Percentiles rank a stretch among this genome's conserved stretches.
phyloP scores from a whole-genome alignment of 2,797 vertebrate species.

The Poecilia wingei region DNA sequence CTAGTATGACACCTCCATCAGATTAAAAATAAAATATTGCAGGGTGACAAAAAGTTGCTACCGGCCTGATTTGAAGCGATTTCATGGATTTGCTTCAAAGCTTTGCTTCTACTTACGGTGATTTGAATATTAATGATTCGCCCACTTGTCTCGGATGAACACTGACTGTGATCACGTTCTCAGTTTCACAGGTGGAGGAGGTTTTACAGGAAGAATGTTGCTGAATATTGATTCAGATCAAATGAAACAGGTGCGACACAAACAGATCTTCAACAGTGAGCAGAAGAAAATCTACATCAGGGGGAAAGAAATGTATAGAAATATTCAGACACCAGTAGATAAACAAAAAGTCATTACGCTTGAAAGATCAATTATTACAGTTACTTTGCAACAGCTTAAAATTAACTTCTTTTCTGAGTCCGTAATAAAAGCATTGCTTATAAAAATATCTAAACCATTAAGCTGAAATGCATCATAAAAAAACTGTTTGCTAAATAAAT shows the following conservation, averaged over 20 bases:
- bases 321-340: not conserved
- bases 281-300: slow-evolving; percentile 1
- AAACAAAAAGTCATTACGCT: not conserved
- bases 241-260: slow-evolving; percentile 8
- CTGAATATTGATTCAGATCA: slow-evolving; percentile 25
- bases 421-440: not conserved
- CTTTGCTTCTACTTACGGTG: slow-evolving; percentile 21
- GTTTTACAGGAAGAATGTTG: slow-evolving; percentile 17
- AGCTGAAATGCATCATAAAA: not conserved
- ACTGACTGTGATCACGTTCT: slow-evolving; percentile 19
- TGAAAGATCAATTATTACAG: not conserved
- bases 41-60: not conserved
- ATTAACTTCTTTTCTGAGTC: not conserved
- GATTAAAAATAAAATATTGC: not conserved
- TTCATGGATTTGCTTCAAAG: slow-evolving; percentile 3
- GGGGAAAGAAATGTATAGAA: not conserved
- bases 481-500: not conserved
- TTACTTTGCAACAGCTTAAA: not conserved
- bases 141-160: slow-evolving; percentile 30
- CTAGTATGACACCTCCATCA: not conserved
- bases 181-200: slow-evolving; percentile 22
- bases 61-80: slow-evolving; percentile 8
- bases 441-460: not conserved
- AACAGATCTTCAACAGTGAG: not conserved
- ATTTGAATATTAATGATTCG: slow-evolving; percentile 47